A percentile compares a stretch with the other conserved stretches of the same genome.
Evolutionary conservation across 1,140 invertebrate genomes (phyloP).

Genomic region (Rhopalosiphum padi): DNA sequence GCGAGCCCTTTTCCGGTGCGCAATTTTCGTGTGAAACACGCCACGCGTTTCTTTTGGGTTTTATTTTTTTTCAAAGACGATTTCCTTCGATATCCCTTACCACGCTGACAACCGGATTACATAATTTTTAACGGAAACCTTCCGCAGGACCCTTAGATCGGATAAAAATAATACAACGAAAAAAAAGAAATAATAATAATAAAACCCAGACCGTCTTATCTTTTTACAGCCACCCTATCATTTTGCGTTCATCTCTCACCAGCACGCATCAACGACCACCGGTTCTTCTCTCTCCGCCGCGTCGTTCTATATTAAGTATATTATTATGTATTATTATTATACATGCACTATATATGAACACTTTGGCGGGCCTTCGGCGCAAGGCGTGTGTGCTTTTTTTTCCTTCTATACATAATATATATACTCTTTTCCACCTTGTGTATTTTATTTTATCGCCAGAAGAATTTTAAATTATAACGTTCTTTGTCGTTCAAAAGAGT

Average conservation of each 20-base stretch:
- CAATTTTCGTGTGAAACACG: constrained; percentile 38
- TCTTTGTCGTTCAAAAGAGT: constrained; percentile 52
- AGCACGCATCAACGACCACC: constrained; percentile 53
- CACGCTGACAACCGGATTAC: constrained; percentile 50
- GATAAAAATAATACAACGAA: constrained; percentile 49
- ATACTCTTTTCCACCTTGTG: constrained; percentile 37
- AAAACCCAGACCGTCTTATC: constrained; percentile 42
- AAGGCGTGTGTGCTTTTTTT: constrained; percentile 3
- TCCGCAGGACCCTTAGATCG: constrained; percentile 32
- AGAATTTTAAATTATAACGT: constrained; percentile 54
- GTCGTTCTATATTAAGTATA: neutral
- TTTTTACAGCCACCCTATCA: constrained; percentile 51
- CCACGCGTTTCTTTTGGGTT: constrained; percentile 4
- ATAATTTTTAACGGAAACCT: constrained; percentile 50
- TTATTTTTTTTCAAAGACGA: constrained; percentile 38
- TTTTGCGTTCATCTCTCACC: constrained; percentile 55
- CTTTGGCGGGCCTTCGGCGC: neutral
- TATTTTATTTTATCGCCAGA: constrained; percentile 37
- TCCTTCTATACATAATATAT: neutral
- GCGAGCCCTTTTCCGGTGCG: neutral
- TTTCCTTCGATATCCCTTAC: constrained; percentile 11
- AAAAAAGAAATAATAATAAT: constrained; percentile 14
- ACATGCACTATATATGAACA: neutral
- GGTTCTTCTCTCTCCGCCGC: neutral
- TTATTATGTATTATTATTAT: neutral